These are phyloP conservation scores for Leptobrachium ailaonicum DNA, from an alignment of 2,113 vertebrate species.

Conservation along the genomic window DNA sequence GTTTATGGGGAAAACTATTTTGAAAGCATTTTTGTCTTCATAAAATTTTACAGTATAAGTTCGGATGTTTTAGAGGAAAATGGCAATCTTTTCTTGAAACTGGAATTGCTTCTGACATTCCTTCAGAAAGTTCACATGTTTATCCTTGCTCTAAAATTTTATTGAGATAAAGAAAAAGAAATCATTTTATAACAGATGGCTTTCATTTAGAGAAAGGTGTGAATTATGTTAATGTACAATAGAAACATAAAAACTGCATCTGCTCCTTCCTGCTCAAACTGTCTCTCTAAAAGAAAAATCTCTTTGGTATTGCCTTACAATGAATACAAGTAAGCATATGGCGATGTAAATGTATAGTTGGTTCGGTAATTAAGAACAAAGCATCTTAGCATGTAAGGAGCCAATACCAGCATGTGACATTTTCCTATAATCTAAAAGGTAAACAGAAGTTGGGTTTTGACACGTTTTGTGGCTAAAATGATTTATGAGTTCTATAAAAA, in stretches of 20 bases:
- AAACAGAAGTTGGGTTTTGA: constrained; percentile 12
- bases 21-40: neutral
- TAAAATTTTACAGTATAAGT: neutral
- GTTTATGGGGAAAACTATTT: neutral
- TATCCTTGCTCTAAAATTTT: constrained; percentile 23
- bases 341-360: constrained; percentile 10
- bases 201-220: constrained; percentile 34
- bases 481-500: constrained; percentile 39
- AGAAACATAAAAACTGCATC: constrained; percentile 40
- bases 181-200: constrained; percentile 41
- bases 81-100: neutral
- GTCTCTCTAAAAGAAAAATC: constrained; percentile 25
- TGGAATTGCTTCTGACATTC: constrained; percentile 5
- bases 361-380: constrained; percentile 25
- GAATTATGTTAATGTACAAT: constrained; percentile 41
- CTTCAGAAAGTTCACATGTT: constrained; percentile 26
- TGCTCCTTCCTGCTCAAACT: constrained; percentile 36
- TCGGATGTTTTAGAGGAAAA: neutral
- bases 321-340: constrained; percentile 29
- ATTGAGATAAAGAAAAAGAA: constrained; percentile 15
- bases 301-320: constrained; percentile 6
- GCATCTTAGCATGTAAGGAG: constrained; percentile 19
- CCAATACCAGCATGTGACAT: constrained; percentile 30
- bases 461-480: constrained; percentile 28
- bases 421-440: constrained; percentile 14